These are phyloP conservation scores for Megamerina dolium DNA, from an alignment of 2,888 invertebrate species.

Conservation along the genomic window DNA sequence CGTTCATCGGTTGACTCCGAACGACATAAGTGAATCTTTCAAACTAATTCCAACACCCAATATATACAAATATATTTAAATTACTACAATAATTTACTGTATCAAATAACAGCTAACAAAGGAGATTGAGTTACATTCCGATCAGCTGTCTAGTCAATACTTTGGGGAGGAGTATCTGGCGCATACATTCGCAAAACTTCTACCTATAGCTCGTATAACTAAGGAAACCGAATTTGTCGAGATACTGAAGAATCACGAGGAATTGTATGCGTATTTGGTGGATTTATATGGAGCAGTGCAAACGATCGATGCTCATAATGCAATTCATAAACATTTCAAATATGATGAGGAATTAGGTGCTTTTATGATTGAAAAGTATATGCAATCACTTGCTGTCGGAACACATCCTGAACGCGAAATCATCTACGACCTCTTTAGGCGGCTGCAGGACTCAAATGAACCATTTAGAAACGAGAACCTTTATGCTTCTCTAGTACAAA, in stretches of 20 bases:
- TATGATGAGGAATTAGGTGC: conserved; percentile 50
- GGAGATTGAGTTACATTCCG: conserved; percentile 52
- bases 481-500: conserved; percentile 61
- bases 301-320: conserved; percentile 61
- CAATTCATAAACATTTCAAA: conserved; percentile 60
- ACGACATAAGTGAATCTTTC: not conserved
- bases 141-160: conserved; percentile 53
- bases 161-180: conserved; percentile 62
- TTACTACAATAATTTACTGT: not conserved
- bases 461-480: conserved; percentile 56
- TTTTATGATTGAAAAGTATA: conserved; percentile 64
- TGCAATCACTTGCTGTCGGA: conserved; percentile 66
- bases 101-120: conserved; percentile 52
- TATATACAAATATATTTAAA: not conserved
- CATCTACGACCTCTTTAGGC: conserved; percentile 42
- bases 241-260: conserved; percentile 42
- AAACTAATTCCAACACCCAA: not conserved
- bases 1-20: too few species aligned
- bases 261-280: conserved; percentile 56
- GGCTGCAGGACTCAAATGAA: conserved; percentile 37
- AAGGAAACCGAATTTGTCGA: conserved; percentile 54
- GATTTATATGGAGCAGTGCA: conserved; percentile 68
- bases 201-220: conserved; percentile 57
- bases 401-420: conserved; percentile 57
- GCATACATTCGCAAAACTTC: conserved; percentile 58